Conservation (phyloP, 37 sponge, comb jelly and placozoan genomes). For the Axinella damicornis region DNA sequence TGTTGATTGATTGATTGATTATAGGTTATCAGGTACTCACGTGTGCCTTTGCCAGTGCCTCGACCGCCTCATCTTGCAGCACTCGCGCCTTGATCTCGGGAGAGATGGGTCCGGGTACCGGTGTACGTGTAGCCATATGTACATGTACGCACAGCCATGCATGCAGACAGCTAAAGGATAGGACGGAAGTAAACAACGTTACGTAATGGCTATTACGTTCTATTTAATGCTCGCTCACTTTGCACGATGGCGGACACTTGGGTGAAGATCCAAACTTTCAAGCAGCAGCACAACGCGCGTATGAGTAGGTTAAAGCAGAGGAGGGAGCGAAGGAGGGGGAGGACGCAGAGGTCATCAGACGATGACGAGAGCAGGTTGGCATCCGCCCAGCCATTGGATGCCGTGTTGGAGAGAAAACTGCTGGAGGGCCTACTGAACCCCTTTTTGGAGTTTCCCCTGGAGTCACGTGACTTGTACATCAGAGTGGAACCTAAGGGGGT, state of each 20-base stretch:
- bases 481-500: background rate
- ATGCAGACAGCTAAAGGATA: no score
- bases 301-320: background rate
- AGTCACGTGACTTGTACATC: background rate
- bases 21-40: slow-evolving; percentile 21
- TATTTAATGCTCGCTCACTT: slow-evolving; percentile 1
- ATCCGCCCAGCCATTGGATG: no score
- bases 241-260: slow-evolving; percentile 15
- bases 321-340: background rate
- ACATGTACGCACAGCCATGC: background rate
- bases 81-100: background rate
- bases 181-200: no score
- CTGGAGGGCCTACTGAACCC: slow-evolving; percentile 54
- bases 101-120: background rate
- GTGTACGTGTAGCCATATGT: background rate
- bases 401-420: slow-evolving; percentile 18
- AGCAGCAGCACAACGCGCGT: background rate
- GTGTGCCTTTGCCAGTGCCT: slow-evolving; percentile 32
- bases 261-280: slow-evolving; percentile 5
- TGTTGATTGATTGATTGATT: background rate
- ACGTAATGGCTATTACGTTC: background rate
- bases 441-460: slow-evolving; percentile 46
- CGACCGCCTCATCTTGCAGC: background rate
- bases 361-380: no score
- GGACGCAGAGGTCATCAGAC: no score